Conservation (phyloP, 2,113 vertebrate species). For the Struthidea cinerea region DNA sequence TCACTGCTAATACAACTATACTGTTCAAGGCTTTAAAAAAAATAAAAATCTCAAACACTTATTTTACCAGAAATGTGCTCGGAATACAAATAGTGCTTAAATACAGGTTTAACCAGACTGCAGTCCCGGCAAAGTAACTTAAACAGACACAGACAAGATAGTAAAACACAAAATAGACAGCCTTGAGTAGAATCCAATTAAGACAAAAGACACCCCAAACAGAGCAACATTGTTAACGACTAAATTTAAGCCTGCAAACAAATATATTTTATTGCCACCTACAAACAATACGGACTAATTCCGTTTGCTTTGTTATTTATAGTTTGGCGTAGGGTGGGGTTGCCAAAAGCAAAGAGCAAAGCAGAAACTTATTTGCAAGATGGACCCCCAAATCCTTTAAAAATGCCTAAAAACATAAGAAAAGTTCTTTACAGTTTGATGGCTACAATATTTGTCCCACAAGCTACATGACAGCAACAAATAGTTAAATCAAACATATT, state of each 20-base stretch:
- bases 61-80: constrained; percentile 53
- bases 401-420: constrained; percentile 55
- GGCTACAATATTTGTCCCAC: constrained; percentile 47
- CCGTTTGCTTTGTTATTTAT: constrained; percentile 54
- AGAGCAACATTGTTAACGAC: constrained; percentile 22
- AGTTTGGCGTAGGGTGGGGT: constrained; percentile 56
- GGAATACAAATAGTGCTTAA: constrained; percentile 55
- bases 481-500: constrained; percentile 79
- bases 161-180: constrained; percentile 65
- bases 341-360: constrained; percentile 57
- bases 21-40: constrained; percentile 43
- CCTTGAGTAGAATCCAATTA: constrained; percentile 66
- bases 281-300: constrained; percentile 38
- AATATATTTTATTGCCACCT: constrained; percentile 50
- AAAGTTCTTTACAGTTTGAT: constrained; percentile 63
- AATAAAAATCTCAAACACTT: constrained; percentile 24
- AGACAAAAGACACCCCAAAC: constrained; percentile 55
- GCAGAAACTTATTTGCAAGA: constrained; percentile 66
- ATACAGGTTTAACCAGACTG: constrained; percentile 66
- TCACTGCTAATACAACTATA: constrained; percentile 55
- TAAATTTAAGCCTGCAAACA: constrained; percentile 69
- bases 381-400: constrained; percentile 56
- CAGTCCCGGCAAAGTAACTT: constrained; percentile 72
- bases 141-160: constrained; percentile 57
- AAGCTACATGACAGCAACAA: constrained; percentile 67